Evolutionary conservation across 2,113 vertebrate genomes (phyloP).

Genomic region (Ellobius talpinus): DNA sequence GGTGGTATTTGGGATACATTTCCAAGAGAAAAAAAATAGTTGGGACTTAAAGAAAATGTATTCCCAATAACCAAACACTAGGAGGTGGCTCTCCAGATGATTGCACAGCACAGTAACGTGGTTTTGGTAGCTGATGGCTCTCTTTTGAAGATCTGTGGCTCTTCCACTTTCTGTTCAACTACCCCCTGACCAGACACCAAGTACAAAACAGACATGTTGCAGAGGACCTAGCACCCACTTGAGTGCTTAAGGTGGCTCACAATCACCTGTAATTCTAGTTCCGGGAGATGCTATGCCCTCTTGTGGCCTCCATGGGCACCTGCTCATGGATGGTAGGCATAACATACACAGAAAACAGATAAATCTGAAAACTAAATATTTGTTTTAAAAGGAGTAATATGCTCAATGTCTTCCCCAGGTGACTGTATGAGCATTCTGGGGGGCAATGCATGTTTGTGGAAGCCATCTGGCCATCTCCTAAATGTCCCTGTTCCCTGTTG

Average conservation of each 20-base stretch:
- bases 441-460: background rate
- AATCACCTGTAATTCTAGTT: background rate
- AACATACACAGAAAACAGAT: background rate
- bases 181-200: background rate
- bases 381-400: too few species aligned
- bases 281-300: background rate
- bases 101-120: background rate
- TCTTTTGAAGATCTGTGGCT: background rate
- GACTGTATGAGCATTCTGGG: background rate
- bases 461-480: background rate
- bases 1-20: background rate
- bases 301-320: background rate
- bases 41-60: background rate
- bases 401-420: background rate
- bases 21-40: background rate
- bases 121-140: background rate
- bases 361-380: background rate
- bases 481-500: background rate
- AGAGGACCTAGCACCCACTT: background rate
- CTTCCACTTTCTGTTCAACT: background rate
- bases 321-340: background rate
- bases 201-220: background rate
- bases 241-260: too few species aligned
- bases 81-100: background rate
- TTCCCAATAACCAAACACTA: background rate